Conservation (phyloP, 2,888 invertebrate species). For the Loripinus fragilis region DNA sequence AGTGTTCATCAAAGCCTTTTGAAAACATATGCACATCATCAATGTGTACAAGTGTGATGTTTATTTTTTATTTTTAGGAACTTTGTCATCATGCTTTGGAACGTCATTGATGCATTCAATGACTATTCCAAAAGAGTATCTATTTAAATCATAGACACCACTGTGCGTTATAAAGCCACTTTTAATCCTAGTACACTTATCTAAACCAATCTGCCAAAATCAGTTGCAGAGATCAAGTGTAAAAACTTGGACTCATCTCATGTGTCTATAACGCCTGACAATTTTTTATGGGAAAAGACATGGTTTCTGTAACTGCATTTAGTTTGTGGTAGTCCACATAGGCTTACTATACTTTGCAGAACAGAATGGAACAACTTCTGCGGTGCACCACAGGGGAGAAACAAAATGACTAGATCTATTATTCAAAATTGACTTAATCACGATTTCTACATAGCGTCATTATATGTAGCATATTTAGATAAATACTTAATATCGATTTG, state of each 20-base stretch:
- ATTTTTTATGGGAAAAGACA: constrained; percentile 22
- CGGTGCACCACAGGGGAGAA: no score
- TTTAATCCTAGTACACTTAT: constrained; percentile 24
- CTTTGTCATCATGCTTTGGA: constrained; percentile 38
- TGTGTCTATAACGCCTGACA: constrained; percentile 28
- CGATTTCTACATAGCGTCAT: no score
- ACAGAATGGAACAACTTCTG: no score
- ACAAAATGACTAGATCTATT: no score
- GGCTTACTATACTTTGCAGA: constrained; percentile 14
- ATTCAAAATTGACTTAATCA: no score
- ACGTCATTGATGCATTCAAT: constrained; percentile 5
- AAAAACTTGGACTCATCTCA: constrained; percentile 26
- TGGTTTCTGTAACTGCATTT: background rate
- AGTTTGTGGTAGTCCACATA: background rate
- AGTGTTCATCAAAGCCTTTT: constrained; percentile 41
- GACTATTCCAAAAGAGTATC: constrained; percentile 43
- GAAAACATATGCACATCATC: constrained; percentile 59
- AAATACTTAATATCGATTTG: no score
- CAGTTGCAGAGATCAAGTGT: constrained; percentile 32
- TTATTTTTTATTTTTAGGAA: constrained; percentile 19
- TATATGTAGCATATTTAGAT: no score
- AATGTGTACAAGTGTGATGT: constrained; percentile 50
- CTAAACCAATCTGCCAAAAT: constrained; percentile 38
- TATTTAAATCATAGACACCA: constrained; percentile 37
- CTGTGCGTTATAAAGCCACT: constrained; percentile 32